A percentile compares a stretch with the other conserved stretches of the same genome.
phyloP scores from a whole-genome alignment of 92 coral and sea anemone genomes.

The Hydrozoanthus gracilis region DNA sequence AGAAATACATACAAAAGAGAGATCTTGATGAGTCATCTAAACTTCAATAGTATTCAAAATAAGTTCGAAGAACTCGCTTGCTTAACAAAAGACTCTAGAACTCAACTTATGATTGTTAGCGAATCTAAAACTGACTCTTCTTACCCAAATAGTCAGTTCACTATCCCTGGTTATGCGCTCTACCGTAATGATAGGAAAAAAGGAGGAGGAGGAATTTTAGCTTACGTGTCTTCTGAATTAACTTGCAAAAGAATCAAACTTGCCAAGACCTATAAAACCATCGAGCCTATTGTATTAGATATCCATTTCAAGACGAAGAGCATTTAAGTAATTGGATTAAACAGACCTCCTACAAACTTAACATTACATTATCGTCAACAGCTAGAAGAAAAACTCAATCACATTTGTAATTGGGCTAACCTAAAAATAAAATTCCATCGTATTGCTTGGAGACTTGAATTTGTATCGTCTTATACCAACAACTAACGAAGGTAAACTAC shows the following conservation, averaged over 20 bases:
- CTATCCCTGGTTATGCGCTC: not conserved
- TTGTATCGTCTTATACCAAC: conserved; percentile 45
- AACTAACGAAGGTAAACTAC: conserved; percentile 56
- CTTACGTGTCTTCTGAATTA: not conserved
- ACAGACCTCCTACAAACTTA: conserved; percentile 53
- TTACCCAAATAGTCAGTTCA: conserved; percentile 43
- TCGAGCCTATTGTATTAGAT: conserved; percentile 50
- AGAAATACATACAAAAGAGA: too few species aligned
- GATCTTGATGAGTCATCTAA: too few species aligned
- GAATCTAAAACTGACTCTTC: too few species aligned
- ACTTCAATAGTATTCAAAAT: too few species aligned
- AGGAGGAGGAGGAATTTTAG: conserved; percentile 40
- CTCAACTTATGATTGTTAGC: too few species aligned
- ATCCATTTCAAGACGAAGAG: conserved; percentile 16
- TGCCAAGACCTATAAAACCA: conserved; percentile 26
- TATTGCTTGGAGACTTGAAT: conserved; percentile 54
- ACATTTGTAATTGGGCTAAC: conserved; percentile 56
- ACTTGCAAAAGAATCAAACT: conserved; percentile 41
- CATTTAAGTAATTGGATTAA: conserved; percentile 31
- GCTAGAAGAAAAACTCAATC: conserved; percentile 62
- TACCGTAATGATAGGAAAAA: conserved; percentile 47
- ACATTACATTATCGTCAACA: conserved; percentile 2
- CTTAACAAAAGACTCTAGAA: too few species aligned
- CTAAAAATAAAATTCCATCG: conserved; percentile 5
- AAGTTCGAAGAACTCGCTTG: too few species aligned